Base-by-base conservation (phyloP, 2,888 invertebrate genomes). In the Ypsolopha scabrella region DNA sequence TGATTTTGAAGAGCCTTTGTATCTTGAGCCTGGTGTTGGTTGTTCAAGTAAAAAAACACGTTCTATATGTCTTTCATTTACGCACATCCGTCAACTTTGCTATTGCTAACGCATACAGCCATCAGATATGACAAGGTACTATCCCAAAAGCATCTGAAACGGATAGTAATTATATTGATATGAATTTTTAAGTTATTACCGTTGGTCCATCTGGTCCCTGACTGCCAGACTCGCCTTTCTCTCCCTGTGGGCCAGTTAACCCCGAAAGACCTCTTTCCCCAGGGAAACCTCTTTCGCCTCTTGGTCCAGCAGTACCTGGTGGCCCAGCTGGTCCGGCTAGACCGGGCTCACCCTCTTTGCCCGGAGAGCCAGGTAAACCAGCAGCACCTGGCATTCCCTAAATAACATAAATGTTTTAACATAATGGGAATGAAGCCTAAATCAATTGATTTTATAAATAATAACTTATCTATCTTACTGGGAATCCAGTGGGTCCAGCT, bases 321-420 rank as follows among this genome's bases (percentile, higher is more conserved):
- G 87, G 83, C 0, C 92, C 92, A 1, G 85, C 72, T 1, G 89
- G 88, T 1, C 94, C 94, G 51, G 92, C 90, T 9, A 90, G 67
- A 1, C 94, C 94, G 1, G 89, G 75, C 65, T 92, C 92, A 2
- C 95, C 95, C 70, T 95, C 94, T 75, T 94, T 94, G n/a, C 94
- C 94, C 1, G 92, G 88, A 7, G 88, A 70, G 0, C 95, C 95
- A 2, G 92, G 89, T 64, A 88, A 89, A 1, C 94, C 94, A 37
- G 92, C 88, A 39, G 90, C 71, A 54, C 94, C 94, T 13, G 94
- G 94, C 65, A 93, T 87, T 41, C 93, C 93, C 91, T 91, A 54
- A 4, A 62, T 53, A 53, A 51, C 41, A 45, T 51, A 52, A 34
- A 9, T 10, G 39, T 11, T 39, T 11, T 11, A 39, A 39, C n/a